Conservation (phyloP, 1,140 invertebrate species). For the Dendroctonus valens region DNA sequence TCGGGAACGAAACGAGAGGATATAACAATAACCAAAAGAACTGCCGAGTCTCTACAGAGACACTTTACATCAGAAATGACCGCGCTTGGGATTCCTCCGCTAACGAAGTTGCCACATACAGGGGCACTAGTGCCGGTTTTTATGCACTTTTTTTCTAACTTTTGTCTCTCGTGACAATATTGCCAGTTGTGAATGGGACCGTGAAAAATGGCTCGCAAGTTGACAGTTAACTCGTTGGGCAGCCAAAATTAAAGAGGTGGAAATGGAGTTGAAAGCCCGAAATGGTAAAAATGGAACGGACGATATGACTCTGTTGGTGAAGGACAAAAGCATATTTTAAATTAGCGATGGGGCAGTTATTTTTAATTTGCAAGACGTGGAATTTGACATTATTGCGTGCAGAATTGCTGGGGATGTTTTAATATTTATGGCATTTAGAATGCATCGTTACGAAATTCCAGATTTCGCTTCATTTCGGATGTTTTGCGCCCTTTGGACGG, state of each 20-base stretch:
- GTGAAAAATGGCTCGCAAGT: slow-evolving; percentile 21
- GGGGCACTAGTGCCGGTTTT: slow-evolving; percentile 1
- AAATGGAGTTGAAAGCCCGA: slow-evolving; percentile 19
- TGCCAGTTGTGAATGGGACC: slow-evolving; percentile 7
- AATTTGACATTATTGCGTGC: background rate
- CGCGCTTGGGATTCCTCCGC: slow-evolving; percentile 3
- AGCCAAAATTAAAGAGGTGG: slow-evolving; percentile 17
- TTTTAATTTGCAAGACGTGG: slow-evolving; percentile 10
- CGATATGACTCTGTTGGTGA: slow-evolving; percentile 7
- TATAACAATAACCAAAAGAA: background rate
- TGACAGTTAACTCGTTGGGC: slow-evolving; percentile 15
- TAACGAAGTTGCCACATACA: slow-evolving; percentile 12
- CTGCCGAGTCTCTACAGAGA: background rate
- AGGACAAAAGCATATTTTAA: slow-evolving; percentile 16
- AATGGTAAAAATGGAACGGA: slow-evolving; percentile 13
- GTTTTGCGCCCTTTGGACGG: too few species aligned
- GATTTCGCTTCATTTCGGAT: too few species aligned
- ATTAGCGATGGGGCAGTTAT: slow-evolving; percentile 12
- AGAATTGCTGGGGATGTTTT: too few species aligned
- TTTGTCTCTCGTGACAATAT: slow-evolving; percentile 15
- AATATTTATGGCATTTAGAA: too few species aligned
- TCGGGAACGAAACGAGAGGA: background rate
- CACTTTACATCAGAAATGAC: slow-evolving; percentile 14
- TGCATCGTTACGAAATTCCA: too few species aligned
- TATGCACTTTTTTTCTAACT: slow-evolving; percentile 15